Conservation (phyloP, 2,797 vertebrate genomes). For the Neosilurus mollespiculum region DNA sequence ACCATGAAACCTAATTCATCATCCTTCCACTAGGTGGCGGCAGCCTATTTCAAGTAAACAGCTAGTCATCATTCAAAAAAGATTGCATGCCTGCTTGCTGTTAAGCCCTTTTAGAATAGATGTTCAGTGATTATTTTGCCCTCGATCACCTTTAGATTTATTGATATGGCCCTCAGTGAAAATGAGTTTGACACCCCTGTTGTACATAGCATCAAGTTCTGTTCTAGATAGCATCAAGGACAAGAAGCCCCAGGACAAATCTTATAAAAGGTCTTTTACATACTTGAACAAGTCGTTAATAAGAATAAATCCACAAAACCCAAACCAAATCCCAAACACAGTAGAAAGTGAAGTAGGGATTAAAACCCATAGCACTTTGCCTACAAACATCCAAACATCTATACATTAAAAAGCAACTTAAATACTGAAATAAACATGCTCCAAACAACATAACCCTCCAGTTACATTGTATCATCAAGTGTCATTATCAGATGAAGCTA, state of each 20-base stretch:
- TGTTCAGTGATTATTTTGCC: too few relatives aligned
- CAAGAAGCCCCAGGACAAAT: not conserved
- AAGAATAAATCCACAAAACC: not conserved
- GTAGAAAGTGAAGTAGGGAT: not conserved
- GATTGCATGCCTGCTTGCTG: too few relatives aligned
- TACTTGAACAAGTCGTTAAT: not conserved
- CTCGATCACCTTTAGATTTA: too few relatives aligned
- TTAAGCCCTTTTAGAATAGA: too few relatives aligned
- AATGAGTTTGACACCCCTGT: too few relatives aligned
- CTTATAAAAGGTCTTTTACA: not conserved
- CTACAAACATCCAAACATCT: not conserved
- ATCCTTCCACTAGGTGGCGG: too few relatives aligned
- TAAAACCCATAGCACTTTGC: not conserved
- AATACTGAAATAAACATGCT: not conserved
- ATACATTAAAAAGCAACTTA: not conserved
- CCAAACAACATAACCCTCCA: not conserved
- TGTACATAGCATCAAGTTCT: not conserved
- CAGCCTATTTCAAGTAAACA: too few relatives aligned
- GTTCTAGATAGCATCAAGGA: not conserved
- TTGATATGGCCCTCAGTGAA: too few relatives aligned
- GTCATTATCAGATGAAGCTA: not conserved
- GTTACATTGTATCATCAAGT: not conserved
- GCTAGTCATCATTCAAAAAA: too few relatives aligned
- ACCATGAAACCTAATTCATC: too few relatives aligned
- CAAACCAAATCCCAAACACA: not conserved